Conservation (phyloP, 2,888 invertebrate species). For the Drosophila buzzatii region DNA sequence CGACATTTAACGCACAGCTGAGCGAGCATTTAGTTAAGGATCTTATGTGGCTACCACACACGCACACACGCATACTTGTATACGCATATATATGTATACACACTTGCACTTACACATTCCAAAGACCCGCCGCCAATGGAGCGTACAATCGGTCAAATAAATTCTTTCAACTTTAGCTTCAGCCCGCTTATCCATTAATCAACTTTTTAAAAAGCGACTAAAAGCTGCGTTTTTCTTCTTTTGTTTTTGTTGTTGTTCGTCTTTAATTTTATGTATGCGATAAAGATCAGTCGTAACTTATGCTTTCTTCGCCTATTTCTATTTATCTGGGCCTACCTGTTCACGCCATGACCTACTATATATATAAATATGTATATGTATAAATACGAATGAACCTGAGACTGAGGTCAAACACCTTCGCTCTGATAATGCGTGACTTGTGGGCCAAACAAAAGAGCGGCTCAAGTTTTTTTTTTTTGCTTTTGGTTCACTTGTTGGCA, state of each 20-base stretch:
- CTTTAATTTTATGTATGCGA: conserved; percentile 37
- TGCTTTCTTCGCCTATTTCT: conserved; percentile 64
- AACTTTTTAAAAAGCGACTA: conserved; percentile 28
- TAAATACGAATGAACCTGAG: conserved; percentile 69
- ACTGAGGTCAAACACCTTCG: conserved; percentile 71
- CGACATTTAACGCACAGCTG: conserved; percentile 49
- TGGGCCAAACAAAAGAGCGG: conserved; percentile 39
- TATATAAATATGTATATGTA: conserved; percentile 50
- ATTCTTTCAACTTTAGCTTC: conserved; percentile 25
- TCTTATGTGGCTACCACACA: conserved; percentile 18
- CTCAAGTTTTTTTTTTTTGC: conserved; percentile 24
- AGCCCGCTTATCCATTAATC: conserved; percentile 43
- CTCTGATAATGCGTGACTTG: conserved; percentile 76
- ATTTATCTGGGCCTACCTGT: conserved; percentile 53
- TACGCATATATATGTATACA: not conserved
- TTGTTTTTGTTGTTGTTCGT: not conserved
- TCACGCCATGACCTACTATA: conserved; percentile 68
- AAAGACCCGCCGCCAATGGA: conserved; percentile 34
- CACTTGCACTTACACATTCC: not conserved
- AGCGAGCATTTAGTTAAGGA: conserved; percentile 40
- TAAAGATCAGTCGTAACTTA: conserved; percentile 65
- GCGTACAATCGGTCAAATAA: conserved; percentile 31
- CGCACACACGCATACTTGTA: conserved; percentile 1
- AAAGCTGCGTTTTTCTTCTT: conserved; percentile 25
- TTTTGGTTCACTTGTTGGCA: conserved; percentile 51